Percentiles rank a stretch among this genome's conserved stretches.
phyloP scores from a whole-genome alignment of 2,113 vertebrate species.

The Rhizomys pruinosus region DNA sequence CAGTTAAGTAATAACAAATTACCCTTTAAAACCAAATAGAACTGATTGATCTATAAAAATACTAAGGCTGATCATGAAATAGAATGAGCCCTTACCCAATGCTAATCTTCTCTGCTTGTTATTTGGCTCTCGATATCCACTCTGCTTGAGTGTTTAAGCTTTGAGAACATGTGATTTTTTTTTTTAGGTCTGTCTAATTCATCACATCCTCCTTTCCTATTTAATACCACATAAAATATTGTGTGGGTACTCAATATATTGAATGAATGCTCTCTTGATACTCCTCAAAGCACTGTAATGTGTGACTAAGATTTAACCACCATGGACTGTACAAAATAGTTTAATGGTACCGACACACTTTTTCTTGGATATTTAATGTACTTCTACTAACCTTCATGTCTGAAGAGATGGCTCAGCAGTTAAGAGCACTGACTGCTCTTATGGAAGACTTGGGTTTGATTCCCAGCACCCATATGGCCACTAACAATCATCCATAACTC shows the following conservation, averaged over 20 bases:
- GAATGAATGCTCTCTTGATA: background rate
- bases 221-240: background rate
- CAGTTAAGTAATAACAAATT: constrained; percentile 23
- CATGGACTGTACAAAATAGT: background rate
- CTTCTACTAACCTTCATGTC: too few species aligned
- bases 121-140: background rate
- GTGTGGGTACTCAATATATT: background rate
- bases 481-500: too few species aligned
- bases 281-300: background rate
- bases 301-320: background rate
- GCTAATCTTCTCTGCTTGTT: constrained; percentile 5
- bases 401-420: too few species aligned
- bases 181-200: background rate
- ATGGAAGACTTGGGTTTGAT: too few species aligned
- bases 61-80: background rate
- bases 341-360: background rate
- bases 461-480: too few species aligned
- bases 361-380: constrained; percentile 21
- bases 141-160: background rate
- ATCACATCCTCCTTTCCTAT: background rate
- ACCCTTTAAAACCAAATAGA: background rate
- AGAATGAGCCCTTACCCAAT: background rate
- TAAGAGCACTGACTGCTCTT: too few species aligned
- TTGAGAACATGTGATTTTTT: background rate
- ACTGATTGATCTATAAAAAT: constrained; percentile 10